Percentiles rank a stretch among this genome's conserved stretches.
Conservation (phyloP, 2,888 invertebrate genomes). For the Cheilosia pagana region DNA sequence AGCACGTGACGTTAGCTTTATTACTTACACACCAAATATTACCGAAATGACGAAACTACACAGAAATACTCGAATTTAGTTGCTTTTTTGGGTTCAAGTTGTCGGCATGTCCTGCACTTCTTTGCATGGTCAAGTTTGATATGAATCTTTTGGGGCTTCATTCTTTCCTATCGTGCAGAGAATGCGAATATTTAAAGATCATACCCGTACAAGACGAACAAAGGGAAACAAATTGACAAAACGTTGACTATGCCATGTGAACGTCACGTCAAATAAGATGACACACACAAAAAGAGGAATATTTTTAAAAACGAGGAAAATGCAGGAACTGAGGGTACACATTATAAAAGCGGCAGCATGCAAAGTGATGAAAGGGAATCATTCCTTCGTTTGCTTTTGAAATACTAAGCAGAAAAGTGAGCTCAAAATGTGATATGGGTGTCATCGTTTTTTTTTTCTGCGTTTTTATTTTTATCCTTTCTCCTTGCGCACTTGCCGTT, state of each 20-base stretch:
- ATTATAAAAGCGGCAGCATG: not conserved
- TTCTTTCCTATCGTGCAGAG: not conserved
- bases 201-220: no score
- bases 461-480: slow-evolving; percentile 28
- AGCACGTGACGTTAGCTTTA: no score
- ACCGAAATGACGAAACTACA: not conserved
- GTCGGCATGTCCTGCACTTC: not conserved
- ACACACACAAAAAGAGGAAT: not conserved
- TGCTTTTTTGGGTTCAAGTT: no score
- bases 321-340: not conserved
- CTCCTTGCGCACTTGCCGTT: slow-evolving; percentile 8
- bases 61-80: not conserved
- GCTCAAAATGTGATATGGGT: slow-evolving; percentile 13
- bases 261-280: not conserved
- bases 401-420: slow-evolving; percentile 20
- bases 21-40: no score
- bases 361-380: slow-evolving; percentile 1
- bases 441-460: slow-evolving; percentile 25
- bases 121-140: not conserved
- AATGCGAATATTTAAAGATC: not conserved
- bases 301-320: not conserved
- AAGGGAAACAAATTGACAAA: not conserved
- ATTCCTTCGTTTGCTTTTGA: slow-evolving; percentile 2
- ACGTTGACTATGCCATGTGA: not conserved
- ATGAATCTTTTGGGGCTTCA: no score